Percentiles rank a stretch among this genome's conserved stretches.
These are phyloP conservation scores for Pterobdella sp. DNA, from an alignment of 2,888 invertebrate species.

Conservation along the genomic window DNA sequence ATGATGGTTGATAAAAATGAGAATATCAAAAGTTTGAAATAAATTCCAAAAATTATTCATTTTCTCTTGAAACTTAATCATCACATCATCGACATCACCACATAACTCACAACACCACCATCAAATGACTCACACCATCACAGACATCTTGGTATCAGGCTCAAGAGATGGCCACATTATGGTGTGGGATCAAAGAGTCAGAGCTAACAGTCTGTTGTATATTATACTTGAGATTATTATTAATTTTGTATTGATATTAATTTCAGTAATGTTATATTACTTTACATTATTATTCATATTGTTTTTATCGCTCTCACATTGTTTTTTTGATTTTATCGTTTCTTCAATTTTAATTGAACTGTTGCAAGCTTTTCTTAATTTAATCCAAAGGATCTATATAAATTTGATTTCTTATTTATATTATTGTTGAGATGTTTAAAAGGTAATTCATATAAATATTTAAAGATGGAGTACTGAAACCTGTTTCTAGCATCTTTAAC, in stretches of 20 bases:
- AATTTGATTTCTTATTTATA: neutral
- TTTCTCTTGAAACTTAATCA: neutral
- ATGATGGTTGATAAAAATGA: neutral
- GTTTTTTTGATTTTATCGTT: neutral
- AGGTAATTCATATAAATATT: neutral
- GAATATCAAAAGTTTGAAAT: neutral
- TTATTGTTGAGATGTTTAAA: neutral
- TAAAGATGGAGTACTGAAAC: conserved; percentile 10
- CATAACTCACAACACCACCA: neutral
- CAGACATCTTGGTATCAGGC: conserved; percentile 75
- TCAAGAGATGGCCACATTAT: conserved; percentile 78
- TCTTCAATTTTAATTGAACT: neutral
- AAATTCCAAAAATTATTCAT: neutral
- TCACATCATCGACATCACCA: conserved; percentile 1
- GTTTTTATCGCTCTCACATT: neutral
- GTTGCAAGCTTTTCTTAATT: too few species aligned
- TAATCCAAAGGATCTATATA: neutral
- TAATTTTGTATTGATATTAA: neutral
- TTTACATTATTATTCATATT: neutral
- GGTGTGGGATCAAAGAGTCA: conserved; percentile 65
- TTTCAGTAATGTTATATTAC: neutral
- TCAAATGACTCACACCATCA: neutral
- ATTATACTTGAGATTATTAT: neutral
- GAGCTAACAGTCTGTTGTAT: conserved; percentile 31
- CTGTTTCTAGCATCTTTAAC: neutral